Conservation (phyloP, 2,888 invertebrate genomes). For the Apamea crenata region DNA sequence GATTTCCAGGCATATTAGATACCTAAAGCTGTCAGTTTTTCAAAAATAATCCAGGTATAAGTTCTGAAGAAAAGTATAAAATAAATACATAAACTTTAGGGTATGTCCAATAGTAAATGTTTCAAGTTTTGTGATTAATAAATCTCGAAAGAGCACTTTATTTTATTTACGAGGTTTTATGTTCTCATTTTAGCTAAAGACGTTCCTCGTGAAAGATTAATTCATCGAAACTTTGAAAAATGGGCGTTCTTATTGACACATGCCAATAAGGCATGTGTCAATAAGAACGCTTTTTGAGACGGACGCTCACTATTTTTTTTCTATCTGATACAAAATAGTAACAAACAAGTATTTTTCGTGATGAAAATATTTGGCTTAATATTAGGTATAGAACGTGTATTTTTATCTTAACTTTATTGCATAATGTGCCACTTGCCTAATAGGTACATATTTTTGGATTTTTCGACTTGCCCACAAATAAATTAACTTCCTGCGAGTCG, state of each 20-base stretch:
- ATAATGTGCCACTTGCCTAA: too few relatives aligned
- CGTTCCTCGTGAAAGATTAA: not conserved
- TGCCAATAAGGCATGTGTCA: not conserved
- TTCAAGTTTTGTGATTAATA: slow-evolving; percentile 54
- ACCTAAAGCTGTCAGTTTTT: not conserved
- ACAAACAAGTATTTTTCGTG: not conserved
- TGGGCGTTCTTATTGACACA: not conserved
- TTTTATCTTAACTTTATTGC: too few relatives aligned
- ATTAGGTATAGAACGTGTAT: too few relatives aligned
- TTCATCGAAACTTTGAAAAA: not conserved
- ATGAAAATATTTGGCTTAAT: too few relatives aligned
- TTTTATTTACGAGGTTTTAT: slow-evolving; percentile 27
- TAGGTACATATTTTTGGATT: too few relatives aligned
- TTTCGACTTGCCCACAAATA: too few relatives aligned
- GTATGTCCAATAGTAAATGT: slow-evolving; percentile 29
- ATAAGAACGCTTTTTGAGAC: not conserved
- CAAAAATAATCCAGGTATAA: not conserved
- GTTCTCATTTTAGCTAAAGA: slow-evolving; percentile 19
- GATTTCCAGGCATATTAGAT: not conserved
- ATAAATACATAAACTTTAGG: slow-evolving; percentile 30
- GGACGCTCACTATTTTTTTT: not conserved
- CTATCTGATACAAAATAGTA: not conserved
- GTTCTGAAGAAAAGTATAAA: slow-evolving; percentile 20
- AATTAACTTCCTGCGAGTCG: too few relatives aligned
- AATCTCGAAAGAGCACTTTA: slow-evolving; percentile 41